Conservation (phyloP, 2,888 invertebrate species). For the Ariolimax columbianus region DNA sequence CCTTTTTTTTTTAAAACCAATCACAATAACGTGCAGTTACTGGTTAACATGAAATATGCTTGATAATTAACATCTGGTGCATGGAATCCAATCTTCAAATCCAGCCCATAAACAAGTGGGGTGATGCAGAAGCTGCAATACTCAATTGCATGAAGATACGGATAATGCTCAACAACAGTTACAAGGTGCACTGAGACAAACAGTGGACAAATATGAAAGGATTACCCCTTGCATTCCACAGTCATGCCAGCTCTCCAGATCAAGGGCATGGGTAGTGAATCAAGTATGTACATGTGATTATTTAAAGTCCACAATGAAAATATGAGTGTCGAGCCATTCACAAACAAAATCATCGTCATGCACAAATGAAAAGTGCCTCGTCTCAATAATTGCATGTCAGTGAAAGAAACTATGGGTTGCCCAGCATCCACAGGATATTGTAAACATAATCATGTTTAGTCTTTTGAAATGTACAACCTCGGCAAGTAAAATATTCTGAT, state of each 20-base stretch:
- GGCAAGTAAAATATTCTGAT: background rate
- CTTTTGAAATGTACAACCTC: background rate
- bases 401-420: background rate
- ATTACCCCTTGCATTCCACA: background rate
- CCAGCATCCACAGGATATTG: background rate
- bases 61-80: too few species aligned
- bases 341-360: background rate
- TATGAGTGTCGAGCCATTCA: background rate
- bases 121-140: background rate
- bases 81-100: too few species aligned
- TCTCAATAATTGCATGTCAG: background rate
- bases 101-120: too few species aligned
- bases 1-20: too few species aligned
- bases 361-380: background rate
- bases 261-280: background rate
- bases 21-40: too few species aligned
- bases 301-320: background rate
- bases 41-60: too few species aligned
- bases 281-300: background rate
- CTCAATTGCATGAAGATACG: background rate
- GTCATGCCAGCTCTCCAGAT: background rate
- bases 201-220: background rate
- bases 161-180: background rate
- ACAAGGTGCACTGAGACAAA: background rate
- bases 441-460: background rate